Evolutionary conservation across 2,113 vertebrate species (phyloP).

Genomic region (Cottus gobio): DNA sequence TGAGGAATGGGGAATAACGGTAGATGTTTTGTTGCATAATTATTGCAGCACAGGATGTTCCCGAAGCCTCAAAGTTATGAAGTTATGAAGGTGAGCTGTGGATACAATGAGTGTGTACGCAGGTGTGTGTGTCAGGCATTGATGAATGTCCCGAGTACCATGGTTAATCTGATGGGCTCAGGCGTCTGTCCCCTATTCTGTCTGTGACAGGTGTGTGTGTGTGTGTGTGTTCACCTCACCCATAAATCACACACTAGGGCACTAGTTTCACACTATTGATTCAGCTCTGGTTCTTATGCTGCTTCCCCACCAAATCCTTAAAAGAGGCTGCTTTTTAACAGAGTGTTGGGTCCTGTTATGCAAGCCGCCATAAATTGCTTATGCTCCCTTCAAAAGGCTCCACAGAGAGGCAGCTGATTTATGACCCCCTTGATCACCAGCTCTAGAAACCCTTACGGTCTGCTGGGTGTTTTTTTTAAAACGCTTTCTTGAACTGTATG

Average conservation of each 20-base stretch:
- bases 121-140: conserved; percentile 39
- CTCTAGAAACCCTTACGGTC: conserved; percentile 10
- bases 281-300: conserved; percentile 48
- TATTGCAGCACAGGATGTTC: conserved; percentile 22
- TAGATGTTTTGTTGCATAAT: conserved; percentile 45
- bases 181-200: conserved; percentile 8
- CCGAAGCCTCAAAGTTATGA: conserved; percentile 10
- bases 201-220: conserved; percentile 45
- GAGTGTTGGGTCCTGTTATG: conserved; percentile 60
- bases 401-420: conserved; percentile 34
- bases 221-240: conserved; percentile 45
- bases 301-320: conserved; percentile 45
- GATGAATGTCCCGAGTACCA: conserved; percentile 42
- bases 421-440: conserved; percentile 32
- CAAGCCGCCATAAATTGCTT: conserved; percentile 38
- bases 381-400: conserved; percentile 45
- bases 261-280: no score
- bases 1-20: conserved; percentile 29
- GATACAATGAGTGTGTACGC: conserved; percentile 1
- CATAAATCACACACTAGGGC: conserved; percentile 66
- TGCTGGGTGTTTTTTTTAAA: conserved; percentile 6
- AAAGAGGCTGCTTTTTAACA: conserved; percentile 45
- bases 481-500: conserved; percentile 12
- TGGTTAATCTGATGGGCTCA: conserved; percentile 58
- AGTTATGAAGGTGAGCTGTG: conserved; percentile 5